Evolutionary conservation across 1,140 invertebrate genomes (phyloP).

Genomic region (Dolichoris vasculosae): DNA sequence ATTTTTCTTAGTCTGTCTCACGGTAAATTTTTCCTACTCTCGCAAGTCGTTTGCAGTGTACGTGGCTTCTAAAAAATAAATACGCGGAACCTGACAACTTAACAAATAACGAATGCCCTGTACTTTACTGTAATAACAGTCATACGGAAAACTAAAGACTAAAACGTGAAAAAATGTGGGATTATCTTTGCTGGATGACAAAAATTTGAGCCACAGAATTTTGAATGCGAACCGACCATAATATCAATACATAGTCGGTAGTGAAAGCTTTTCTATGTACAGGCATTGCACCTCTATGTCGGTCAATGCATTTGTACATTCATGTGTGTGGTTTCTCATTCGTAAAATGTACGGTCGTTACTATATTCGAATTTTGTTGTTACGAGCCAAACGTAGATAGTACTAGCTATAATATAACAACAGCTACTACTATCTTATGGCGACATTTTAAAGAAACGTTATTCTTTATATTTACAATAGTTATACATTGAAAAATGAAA

Average conservation of each 20-base stretch:
- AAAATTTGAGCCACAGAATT: not conserved
- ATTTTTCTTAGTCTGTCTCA: constrained; percentile 18
- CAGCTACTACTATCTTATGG: not conserved
- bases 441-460: not conserved
- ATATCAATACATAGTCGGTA: not conserved
- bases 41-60: not conserved
- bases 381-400: not conserved
- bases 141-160: not conserved
- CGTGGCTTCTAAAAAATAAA: not conserved
- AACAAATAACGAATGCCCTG: not conserved
- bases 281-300: not conserved
- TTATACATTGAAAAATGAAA: too few species aligned
- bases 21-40: not conserved
- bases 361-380: constrained; percentile 7
- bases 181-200: not conserved
- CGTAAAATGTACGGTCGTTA: not conserved
- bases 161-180: not conserved
- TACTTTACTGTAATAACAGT: not conserved
- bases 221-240: constrained; percentile 11
- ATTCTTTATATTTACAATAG: not conserved
- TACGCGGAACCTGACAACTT: not conserved
- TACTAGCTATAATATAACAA: not conserved
- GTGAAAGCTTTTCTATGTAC: constrained; percentile 36
- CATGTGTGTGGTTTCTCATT: not conserved
- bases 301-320: not conserved